Evolutionary conservation across 2,888 invertebrate species (phyloP), one percentile per base, ranked within the genome.

Genomic region (Sphaeridia pumilis): DNA sequence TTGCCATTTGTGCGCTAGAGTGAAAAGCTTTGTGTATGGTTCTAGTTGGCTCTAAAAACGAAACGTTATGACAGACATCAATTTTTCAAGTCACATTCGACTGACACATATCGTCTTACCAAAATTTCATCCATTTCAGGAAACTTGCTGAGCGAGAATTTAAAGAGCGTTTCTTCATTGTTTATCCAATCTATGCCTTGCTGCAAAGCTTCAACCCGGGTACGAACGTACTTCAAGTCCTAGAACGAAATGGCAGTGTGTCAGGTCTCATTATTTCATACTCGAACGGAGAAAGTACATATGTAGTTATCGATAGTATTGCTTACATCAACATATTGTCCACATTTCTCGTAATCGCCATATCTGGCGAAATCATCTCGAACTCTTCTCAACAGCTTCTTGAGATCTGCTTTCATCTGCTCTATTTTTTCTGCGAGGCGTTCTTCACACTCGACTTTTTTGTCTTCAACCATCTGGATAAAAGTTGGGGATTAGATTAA

Each of bases 381-480:
- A 20, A 90, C 75, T 65, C 82, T 81, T 7, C 87, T 83, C 46
- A 81, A 75, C 68, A 90, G 76, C 56, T 82, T 80, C 52, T 76
- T 72, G 24, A 90, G 78, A 66, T 84, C 81, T 43, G 75, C 72
- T 66, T 83, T 83, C 20, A 93, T 74, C 63, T 77, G 77, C 53
- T 78, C 78, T 7, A 84, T 81, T 60, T 80, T 80, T 46, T 75
- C 75, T 59, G 80, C 76, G 52, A 93, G 71, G 57, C 77, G 75
- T 66, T 89, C 89, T 72, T 94, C 93, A 70, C 90, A 83, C 62
- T 85, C 81, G 59, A 79, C 82, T 72, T 89, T 90, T 53, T 80
- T 81, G 21, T 81, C 76, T 72, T 93, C 92, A 68, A 83, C 86
- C 63, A 82, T 74, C 73, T 74, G 61, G 4, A 57, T 53, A 46